phyloP scores from a whole-genome alignment of 2,888 invertebrate genomes.

The Dimorphilus gyrociliatus region DNA sequence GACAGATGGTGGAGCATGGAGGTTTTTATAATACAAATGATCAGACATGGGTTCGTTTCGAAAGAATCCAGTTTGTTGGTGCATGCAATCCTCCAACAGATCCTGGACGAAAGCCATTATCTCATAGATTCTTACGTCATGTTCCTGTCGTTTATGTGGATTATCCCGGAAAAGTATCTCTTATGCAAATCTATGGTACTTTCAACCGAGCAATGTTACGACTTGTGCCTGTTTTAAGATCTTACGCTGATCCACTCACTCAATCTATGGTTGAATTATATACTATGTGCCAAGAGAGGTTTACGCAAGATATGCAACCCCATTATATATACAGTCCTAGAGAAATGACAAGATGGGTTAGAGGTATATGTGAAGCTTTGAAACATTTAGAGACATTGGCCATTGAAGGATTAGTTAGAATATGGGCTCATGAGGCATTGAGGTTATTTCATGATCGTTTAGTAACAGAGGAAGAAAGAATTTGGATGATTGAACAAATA shows the following conservation, averaged over 20 bases:
- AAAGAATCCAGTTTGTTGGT: constrained; percentile 96
- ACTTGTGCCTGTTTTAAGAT: constrained; percentile 71
- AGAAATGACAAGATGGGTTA: constrained; percentile 98
- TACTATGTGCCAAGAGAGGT: constrained; percentile 77
- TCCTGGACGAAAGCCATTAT: constrained; percentile 88
- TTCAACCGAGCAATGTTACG: constrained; percentile 96
- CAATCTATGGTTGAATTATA: constrained; percentile 99
- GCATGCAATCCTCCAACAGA: constrained; percentile 99
- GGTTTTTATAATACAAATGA: constrained; percentile 47
- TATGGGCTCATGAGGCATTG: constrained; percentile 98
- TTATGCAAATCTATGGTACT: constrained; percentile 92
- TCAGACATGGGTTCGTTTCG: constrained; percentile 89
- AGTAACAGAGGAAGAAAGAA: constrained; percentile 80
- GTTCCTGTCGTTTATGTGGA: constrained; percentile 98
- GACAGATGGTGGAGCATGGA: constrained; percentile 88
- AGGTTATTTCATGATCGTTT: constrained; percentile 75
- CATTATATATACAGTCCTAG: constrained; percentile 96
- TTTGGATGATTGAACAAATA: constrained; percentile 96
- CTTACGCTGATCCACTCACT: constrained; percentile 87
- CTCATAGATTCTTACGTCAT: constrained; percentile 64
- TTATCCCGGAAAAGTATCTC: constrained; percentile 91
- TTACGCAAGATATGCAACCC: constrained; percentile 99
- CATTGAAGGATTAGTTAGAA: constrained; percentile 84
- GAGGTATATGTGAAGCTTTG: constrained; percentile 97
- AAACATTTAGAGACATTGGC: constrained; percentile 73